Percentiles rank a stretch among this genome's conserved stretches.
phyloP scores from a whole-genome alignment of 2,113 vertebrate species.

The Corynorhinus townsendii region DNA sequence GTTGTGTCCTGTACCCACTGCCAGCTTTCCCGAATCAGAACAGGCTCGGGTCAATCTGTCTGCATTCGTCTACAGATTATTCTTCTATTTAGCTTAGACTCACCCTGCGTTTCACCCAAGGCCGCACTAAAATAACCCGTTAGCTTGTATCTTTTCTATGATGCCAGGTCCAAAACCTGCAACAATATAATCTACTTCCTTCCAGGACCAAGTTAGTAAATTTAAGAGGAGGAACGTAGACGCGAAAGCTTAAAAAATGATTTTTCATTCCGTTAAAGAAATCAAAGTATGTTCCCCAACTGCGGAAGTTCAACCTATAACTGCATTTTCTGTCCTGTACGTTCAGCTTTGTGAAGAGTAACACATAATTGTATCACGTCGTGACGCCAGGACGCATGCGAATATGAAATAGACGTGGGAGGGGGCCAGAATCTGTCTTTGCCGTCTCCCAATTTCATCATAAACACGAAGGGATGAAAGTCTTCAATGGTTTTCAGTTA shows the following conservation, averaged over 20 bases:
- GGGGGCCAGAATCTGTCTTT: not conserved
- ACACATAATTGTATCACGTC: not conserved
- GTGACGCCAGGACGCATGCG: not conserved
- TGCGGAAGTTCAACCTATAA: not conserved
- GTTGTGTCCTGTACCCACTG: not conserved
- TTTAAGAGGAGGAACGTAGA: not conserved
- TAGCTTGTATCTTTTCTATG: not conserved
- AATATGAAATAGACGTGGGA: not conserved
- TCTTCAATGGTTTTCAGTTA: not conserved
- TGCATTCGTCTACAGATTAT: not conserved
- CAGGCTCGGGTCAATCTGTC: not conserved
- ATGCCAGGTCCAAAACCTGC: not conserved
- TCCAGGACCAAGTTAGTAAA: not conserved
- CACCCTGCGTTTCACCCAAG: not conserved
- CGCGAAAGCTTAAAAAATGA: not conserved
- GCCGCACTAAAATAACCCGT: not conserved
- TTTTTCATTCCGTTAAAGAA: not conserved
- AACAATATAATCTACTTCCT: not conserved
- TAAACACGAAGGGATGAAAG: not conserved
- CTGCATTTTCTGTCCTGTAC: not conserved
- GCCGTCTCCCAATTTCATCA: not conserved
- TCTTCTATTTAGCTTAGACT: not conserved
- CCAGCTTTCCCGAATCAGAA: not conserved
- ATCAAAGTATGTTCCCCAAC: not conserved
- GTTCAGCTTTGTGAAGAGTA: not conserved